Conservation (phyloP, 30 jellyfish, hydroid and myxozoan genomes). For the Cassiopea andromeda region DNA sequence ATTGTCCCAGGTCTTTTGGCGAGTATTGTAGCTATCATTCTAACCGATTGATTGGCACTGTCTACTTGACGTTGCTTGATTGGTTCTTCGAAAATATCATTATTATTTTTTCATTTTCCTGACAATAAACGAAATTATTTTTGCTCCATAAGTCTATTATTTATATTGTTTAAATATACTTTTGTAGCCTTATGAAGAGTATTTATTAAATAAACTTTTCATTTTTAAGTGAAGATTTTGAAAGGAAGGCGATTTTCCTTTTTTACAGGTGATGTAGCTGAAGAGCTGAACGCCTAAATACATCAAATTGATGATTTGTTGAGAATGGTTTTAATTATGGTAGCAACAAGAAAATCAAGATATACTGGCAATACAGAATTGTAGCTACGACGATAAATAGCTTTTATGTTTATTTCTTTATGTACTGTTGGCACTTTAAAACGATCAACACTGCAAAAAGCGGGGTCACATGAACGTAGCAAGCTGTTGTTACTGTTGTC, state of each 20-base stretch:
- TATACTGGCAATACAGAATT: slow-evolving; percentile 1
- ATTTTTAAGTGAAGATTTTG: not conserved
- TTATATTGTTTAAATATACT: too few species aligned
- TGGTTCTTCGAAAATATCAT: too few species aligned
- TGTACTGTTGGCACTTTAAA: slow-evolving; percentile 61
- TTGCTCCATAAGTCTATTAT: too few species aligned
- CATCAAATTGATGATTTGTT: slow-evolving; percentile 11
- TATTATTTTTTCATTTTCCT: too few species aligned
- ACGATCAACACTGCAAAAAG: slow-evolving; percentile 53
- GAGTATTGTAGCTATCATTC: too few species aligned
- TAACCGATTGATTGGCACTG: too few species aligned
- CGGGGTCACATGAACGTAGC: slow-evolving; percentile 59
- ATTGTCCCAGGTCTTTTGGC: too few species aligned
- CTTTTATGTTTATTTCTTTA: slow-evolving; percentile 44
- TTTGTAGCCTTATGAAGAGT: too few species aligned
- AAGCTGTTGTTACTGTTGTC: slow-evolving; percentile 31
- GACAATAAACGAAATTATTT: too few species aligned
- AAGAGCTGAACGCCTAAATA: slow-evolving; percentile 65
- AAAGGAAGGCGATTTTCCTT: not conserved
- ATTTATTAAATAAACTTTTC: too few species aligned
- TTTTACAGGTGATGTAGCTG: slow-evolving; percentile 69
- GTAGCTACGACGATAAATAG: slow-evolving; percentile 24
- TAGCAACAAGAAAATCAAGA: slow-evolving; percentile 39
- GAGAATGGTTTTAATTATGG: slow-evolving; percentile 61
- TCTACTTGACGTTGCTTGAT: too few species aligned